Evolutionary conservation across 2,113 vertebrate genomes (phyloP).

Genomic region (Nanorana parkeri): DNA sequence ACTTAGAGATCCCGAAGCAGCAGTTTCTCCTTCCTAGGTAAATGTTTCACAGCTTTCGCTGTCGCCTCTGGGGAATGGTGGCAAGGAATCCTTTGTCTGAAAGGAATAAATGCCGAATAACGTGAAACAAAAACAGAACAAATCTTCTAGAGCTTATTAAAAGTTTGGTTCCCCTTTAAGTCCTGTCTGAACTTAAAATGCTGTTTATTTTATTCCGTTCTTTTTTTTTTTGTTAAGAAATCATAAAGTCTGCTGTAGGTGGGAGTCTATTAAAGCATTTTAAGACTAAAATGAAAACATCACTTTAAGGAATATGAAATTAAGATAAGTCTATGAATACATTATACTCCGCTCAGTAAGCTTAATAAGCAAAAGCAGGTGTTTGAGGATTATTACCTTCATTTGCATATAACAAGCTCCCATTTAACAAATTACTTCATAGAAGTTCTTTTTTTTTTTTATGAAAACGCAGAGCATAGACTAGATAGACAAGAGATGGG

Average conservation of each 20-base stretch:
- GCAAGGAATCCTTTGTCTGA: no score
- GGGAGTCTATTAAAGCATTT: not conserved
- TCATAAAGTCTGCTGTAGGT: not conserved
- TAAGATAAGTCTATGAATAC: slow-evolving; percentile 39
- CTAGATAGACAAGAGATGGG: not conserved
- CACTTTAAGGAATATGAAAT: slow-evolving; percentile 33
- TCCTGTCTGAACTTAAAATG: no score
- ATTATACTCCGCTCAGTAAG: slow-evolving; percentile 14
- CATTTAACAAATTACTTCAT: slow-evolving; percentile 44
- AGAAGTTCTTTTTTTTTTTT: slow-evolving; percentile 33
- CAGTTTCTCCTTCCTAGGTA: no score
- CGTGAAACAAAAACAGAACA: no score
- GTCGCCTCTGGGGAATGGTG: no score
- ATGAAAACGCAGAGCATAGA: slow-evolving; percentile 1
- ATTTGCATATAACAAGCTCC: slow-evolving; percentile 47
- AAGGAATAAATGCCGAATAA: no score
- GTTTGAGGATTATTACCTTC: slow-evolving; percentile 30
- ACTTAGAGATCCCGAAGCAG: no score
- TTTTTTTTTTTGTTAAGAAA: not conserved
- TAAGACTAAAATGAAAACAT: slow-evolving; percentile 7
- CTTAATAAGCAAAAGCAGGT: slow-evolving; percentile 42
- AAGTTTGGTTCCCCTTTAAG: no score
- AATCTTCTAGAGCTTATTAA: no score
- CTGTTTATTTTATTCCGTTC: no score
- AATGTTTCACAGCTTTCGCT: no score